A percentile compares a stretch with the other conserved stretches of the same genome.
Evolutionary conservation across 2,113 vertebrate genomes (phyloP).

Genomic region (Ibidorhyncha struthersii): DNA sequence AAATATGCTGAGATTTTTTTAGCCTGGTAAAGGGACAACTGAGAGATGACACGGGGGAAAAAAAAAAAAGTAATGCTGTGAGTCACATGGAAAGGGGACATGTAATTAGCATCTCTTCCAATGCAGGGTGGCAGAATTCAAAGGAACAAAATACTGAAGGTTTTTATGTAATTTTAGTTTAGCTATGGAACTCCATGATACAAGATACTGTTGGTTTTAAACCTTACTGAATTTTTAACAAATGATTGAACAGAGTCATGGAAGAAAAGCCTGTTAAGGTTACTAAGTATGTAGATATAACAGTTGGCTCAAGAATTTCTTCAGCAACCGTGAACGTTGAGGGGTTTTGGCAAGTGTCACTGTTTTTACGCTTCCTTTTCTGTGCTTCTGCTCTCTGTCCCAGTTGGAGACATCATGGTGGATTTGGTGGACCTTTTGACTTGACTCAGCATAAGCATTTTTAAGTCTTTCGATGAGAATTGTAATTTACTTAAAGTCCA

Average conservation of each 20-base stretch:
- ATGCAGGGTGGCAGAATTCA: not conserved
- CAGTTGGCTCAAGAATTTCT: not conserved
- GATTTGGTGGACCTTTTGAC: not conserved
- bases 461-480: not conserved
- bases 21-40: not conserved
- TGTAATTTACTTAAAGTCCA: not conserved
- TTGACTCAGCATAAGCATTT: not conserved
- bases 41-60: not conserved
- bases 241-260: not conserved
- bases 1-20: not conserved
- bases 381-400: not conserved
- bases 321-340: not conserved
- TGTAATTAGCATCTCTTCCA: not conserved
- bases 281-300: not conserved
- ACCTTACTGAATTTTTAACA: not conserved
- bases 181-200: not conserved
- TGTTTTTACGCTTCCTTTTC: not conserved
- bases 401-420: not conserved
- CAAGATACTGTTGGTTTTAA: not conserved
- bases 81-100: not conserved
- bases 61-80: not conserved
- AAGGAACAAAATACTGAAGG: not conserved
- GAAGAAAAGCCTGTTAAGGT: not conserved
- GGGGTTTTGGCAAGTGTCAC: not conserved
- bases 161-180: not conserved